Base-by-base conservation (phyloP, 2,888 invertebrate species). In the Helobdella robusta region DNA sequence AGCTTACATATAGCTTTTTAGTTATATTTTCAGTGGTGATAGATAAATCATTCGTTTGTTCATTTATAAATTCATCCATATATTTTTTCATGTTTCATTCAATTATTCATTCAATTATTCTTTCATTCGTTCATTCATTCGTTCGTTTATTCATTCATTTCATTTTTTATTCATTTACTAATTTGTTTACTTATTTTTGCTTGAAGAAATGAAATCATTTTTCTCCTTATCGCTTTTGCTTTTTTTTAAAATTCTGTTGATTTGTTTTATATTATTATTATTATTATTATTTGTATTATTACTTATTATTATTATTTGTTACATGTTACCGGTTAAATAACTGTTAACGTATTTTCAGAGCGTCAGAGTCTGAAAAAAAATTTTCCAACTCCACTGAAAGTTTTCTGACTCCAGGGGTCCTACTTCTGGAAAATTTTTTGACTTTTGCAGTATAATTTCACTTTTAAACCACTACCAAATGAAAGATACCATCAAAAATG, bases 11-110 rank as follows among this genome's bases (percentile, higher is more conserved):
- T n/a, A 18, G 5, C 5, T 5, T 23, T 50, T 50, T 8, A 50
- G 25, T 18, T 18, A 50, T 18, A 8, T 50, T 18, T 50, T 50
- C n/a, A 8, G 25, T 18, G 6, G 5, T 6, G n/a, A 4, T 50
- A 50, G n/a, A 23, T 50, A 8, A 50, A 50, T 6, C n/a, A 23
- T 8, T 50, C n/a, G 25, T 50, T 8, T 50, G n/a, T 50, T 40
- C 11, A 40, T 40, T 15, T 40, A 11, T 40, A 40, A 11, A 40
- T 59, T 59, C 15, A n/a, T 59, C 36, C n/a, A 35, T 58, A 28
- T n/a, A 28, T 58, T 58, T n/a, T 58, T 58, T 58, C 8, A 28
- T 58, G 23, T n/a, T 58, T n/a, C 6, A 34, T 32, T n/a, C 30
- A 28, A 11, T 30, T 58, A 23, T 58, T 58, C 23, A 28, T 58